Conservation (phyloP, 2,888 invertebrate genomes). For the Eupithecia inturbata region DNA sequence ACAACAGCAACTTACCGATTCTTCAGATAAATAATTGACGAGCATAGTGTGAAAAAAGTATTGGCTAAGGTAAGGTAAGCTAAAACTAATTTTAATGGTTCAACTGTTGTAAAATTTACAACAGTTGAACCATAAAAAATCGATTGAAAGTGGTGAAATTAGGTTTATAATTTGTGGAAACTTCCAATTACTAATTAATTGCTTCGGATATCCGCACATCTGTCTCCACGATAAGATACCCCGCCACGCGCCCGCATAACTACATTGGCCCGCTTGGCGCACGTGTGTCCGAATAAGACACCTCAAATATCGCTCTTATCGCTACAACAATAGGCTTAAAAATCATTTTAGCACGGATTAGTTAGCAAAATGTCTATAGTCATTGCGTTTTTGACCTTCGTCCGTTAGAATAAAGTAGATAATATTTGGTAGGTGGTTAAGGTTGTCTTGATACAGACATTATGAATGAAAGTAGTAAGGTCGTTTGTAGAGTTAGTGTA, state of each 20-base stretch:
- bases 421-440: conserved; percentile 1
- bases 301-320: conserved; percentile 17
- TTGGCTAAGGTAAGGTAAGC: no score
- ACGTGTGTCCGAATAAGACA: conserved; percentile 28
- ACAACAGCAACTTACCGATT: no score
- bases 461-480: conserved; percentile 37
- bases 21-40: no score
- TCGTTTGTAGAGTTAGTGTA: conserved; percentile 31
- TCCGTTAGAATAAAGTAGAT: background rate
- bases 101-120: no score
- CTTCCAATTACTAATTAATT: background rate
- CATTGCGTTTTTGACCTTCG: conserved; percentile 7
- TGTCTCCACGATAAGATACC: conserved; percentile 23
- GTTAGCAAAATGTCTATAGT: background rate
- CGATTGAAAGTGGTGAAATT: background rate
- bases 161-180: background rate
- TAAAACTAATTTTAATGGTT: no score
- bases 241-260: conserved; percentile 33
- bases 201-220: conserved; percentile 8
- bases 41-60: no score
- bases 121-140: no score
- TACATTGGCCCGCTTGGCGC: conserved; percentile 47
- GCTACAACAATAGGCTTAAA: background rate
- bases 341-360: background rate
- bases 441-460: background rate